Base-by-base conservation (phyloP, 2,888 invertebrate genomes). In the Lutraria lutraria region DNA sequence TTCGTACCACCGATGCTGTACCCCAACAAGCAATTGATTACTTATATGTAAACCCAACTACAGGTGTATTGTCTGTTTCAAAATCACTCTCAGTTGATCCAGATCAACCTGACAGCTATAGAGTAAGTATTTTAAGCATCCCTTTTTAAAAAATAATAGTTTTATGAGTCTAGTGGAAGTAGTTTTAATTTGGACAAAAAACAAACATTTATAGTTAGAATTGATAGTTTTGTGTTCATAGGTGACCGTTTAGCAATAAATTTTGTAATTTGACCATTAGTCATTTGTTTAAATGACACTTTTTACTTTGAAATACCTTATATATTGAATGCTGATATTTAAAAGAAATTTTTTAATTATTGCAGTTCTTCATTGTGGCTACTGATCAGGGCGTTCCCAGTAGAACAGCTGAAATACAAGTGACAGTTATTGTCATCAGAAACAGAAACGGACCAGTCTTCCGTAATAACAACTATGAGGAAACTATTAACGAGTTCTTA, bases 11-110 rank as follows among this genome's bases (percentile, higher is more conserved):
- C 8, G 89, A 93, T 60, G 93, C 94, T 6, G 82, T 81, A n/a
- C 98, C 97, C 0, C 98, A 98, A 83, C 96, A 98, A 25, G 99
- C 99, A 96, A 98, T 97, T 0, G 98, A 98, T 84, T 97, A 98
- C 29, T 99, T 99, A 96, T 97, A 98, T 88, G 98, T 99, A 83
- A 98, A 98, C 93, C 97, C 98, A 1, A 98, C 97, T 93, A 97
- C 98, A 0, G 99, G 99, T 0, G 97, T 98, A 25, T 81, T 95
- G 84, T 94, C 93, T 29, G 94, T 95, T 13, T 93, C 91, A 31
- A 93, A 89, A 81, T 83, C 89, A 34, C 92, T 95, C 8, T 83
- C 86, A 12, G 89, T 88, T 2, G 95, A 95, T 88, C 81, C 60
- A 13, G 86, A 86, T 10, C 88, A 90, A 52, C 93, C 93, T 31